Base-by-base conservation (phyloP, 2,888 invertebrate species). In the Ashinkailepas kermadecensis region DNA sequence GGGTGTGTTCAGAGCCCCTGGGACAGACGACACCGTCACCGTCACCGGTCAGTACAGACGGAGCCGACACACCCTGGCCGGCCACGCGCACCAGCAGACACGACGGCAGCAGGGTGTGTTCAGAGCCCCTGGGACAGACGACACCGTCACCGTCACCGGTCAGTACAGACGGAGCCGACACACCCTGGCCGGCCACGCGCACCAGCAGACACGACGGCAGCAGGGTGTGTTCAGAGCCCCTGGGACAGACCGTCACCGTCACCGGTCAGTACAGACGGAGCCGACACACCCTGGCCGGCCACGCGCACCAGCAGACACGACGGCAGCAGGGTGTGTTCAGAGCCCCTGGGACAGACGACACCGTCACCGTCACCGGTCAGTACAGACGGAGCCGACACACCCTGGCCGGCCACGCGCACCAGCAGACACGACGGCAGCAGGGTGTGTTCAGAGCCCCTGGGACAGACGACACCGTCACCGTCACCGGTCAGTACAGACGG, bases 41-140 rank as follows among this genome's bases (percentile, higher is more conserved):
- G n/a, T 39, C 39, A 39, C 2, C 39, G 39, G 39, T 39, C 39
- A 39, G 39, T 39, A 39, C 39, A 39, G 39, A 39, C 39, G 39
- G 39, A 39, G 39, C 39, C 39, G 39, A 39, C 56, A 18, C 56
- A 1, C 18, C 74, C 56, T 74, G 74, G 18, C 74, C 74, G 74
- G 54, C 74, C 74, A 74, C 74, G 10, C 74, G 74, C 74, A 74
- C 74, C 74, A 74, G 21, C 54, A 74, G 74, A 18, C 74, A 74
- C 7, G 74, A 74, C 56, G 74, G 74, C 74, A 54, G 54, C 56
- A 56, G 56, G 9, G 74, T 3, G 23, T 54, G 74, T 21, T 74
- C 21, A 6, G 15, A 18, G 56, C 7, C 56, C 56, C 74, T 74
- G 74, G 11, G 7, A 74, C 39, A 39, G 39, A 39, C 39, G 39